Evolutionary conservation across 2,888 invertebrate genomes (phyloP).

Genomic region (Eupsilia transversa): DNA sequence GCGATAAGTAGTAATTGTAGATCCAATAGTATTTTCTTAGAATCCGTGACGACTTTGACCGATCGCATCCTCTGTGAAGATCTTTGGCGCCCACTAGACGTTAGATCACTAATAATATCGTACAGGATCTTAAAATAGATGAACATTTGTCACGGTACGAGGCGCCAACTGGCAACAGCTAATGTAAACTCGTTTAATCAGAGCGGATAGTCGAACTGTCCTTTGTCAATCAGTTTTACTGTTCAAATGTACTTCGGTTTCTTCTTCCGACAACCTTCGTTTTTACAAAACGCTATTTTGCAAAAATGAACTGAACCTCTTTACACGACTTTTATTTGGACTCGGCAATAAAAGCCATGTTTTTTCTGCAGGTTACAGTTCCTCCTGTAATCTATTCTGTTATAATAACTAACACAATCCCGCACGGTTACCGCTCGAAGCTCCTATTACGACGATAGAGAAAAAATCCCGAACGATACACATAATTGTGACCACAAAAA

Average conservation of each 20-base stretch:
- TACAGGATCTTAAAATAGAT: slow-evolving; percentile 57
- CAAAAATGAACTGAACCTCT: not conserved
- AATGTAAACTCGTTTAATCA: slow-evolving; percentile 55
- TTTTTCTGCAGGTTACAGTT: not conserved
- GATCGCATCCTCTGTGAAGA: slow-evolving; percentile 43
- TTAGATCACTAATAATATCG: slow-evolving; percentile 53
- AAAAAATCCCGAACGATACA: slow-evolving; percentile 53
- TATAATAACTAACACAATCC: slow-evolving; percentile 33
- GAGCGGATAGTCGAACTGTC: slow-evolving; percentile 35
- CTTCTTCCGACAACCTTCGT: not conserved
- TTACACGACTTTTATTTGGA: not conserved
- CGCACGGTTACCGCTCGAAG: slow-evolving; percentile 36
- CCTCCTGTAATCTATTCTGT: slow-evolving; percentile 16
- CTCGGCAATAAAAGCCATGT: not conserved
- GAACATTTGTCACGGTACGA: slow-evolving; percentile 53
- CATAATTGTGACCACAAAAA: slow-evolving; percentile 58
- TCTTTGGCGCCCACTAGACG: slow-evolving; percentile 53
- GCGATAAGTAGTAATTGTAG: slow-evolving; percentile 23
- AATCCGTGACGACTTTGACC: slow-evolving; percentile 43
- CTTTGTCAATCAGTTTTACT: not conserved
- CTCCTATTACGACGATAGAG: slow-evolving; percentile 30
- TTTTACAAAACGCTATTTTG: not conserved
- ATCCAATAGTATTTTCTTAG: slow-evolving; percentile 38
- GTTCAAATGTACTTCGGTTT: not conserved
- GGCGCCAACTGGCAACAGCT: slow-evolving; percentile 64